These are phyloP conservation scores for Hypanus sabinus DNA, from an alignment of 2,113 vertebrate genomes.

Conservation along the genomic window DNA sequence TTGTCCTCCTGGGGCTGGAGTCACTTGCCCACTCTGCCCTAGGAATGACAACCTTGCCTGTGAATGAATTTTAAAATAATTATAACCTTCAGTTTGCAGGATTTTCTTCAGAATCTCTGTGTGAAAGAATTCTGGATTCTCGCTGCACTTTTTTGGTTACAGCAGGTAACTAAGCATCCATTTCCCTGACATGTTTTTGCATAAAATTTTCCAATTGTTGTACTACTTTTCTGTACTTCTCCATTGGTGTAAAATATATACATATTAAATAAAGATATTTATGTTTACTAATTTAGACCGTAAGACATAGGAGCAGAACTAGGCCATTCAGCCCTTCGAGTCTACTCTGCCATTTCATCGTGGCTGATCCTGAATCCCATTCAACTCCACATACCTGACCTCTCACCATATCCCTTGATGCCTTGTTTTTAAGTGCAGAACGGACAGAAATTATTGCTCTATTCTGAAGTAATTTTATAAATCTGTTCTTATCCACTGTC, in stretches of 20 bases:
- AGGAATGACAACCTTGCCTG: background rate
- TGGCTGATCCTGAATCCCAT: no score
- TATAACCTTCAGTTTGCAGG: slow-evolving; percentile 77
- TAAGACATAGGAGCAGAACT: no score
- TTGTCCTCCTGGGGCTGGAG: no score
- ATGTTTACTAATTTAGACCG: background rate
- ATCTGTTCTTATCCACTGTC: background rate
- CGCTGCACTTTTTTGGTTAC: slow-evolving; percentile 82
- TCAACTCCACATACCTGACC: no score
- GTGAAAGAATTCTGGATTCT: slow-evolving; percentile 81
- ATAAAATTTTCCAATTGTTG: background rate
- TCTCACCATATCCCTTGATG: no score
- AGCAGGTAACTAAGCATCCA: slow-evolving; percentile 62
- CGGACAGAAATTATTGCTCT: background rate
- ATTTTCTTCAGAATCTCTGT: slow-evolving; percentile 87
- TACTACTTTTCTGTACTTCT: background rate
- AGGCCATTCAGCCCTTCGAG: no score
- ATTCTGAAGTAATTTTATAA: background rate
- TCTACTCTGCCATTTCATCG: no score
- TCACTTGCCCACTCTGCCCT: no score
- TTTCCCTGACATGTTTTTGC: background rate
- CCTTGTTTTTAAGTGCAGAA: background rate
- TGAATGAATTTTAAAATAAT: background rate
- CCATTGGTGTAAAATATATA: background rate
- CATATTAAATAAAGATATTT: background rate